Base-by-base conservation (phyloP, 2,113 vertebrate species). In the Conger conger region DNA sequence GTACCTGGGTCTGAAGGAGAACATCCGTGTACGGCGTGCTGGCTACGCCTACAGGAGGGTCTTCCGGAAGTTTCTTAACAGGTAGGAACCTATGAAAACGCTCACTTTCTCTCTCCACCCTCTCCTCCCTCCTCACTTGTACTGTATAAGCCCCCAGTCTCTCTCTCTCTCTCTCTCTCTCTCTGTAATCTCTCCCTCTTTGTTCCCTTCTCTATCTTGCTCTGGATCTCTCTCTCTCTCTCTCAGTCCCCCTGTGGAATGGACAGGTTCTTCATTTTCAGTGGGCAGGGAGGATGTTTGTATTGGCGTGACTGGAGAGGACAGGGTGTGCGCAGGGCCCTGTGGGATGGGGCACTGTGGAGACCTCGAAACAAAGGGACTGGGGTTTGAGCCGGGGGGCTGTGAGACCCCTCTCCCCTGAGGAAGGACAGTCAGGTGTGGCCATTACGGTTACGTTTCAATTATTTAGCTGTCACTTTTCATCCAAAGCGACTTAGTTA, bases 1-100 rank as follows among this genome's bases (percentile, higher is more conserved):
- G 86, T 99, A 99, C 87, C 94, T 99, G 73, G 98, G 98, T 84
- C 94, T 99, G 88, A 99, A 99, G 91, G 98, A 99, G 90, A 99
- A 99, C 85, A 99, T 99, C 87, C 93, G 98, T 11, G 98, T 99
- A 53, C 96, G 98, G 89, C 96, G 98, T 93, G 98, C 98, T 88
- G 98, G 98, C 73, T 99, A 98, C 7, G 98, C 98, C 86, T 99
- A 99, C 90, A 96, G 98, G 85, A 93, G 98, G 53, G 80, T 97
- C 87, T 99, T 99, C 94, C 94, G 93, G 91, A 99, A 99, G 92
- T 99, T 99, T 92, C 94, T 99, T 76, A 97, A 99, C 91, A 98
- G 98, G 98, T 99, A 86, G 93, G 85, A 30, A 54, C 60, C 17
- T 13, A 36, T 16, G n/a, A 79, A 0, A 13, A 20, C 35, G n/a